Evolutionary conservation across 2,797 vertebrate genomes (phyloP), one percentile per base, ranked within the genome.

Genomic region (Halcyon chelicuti): DNA sequence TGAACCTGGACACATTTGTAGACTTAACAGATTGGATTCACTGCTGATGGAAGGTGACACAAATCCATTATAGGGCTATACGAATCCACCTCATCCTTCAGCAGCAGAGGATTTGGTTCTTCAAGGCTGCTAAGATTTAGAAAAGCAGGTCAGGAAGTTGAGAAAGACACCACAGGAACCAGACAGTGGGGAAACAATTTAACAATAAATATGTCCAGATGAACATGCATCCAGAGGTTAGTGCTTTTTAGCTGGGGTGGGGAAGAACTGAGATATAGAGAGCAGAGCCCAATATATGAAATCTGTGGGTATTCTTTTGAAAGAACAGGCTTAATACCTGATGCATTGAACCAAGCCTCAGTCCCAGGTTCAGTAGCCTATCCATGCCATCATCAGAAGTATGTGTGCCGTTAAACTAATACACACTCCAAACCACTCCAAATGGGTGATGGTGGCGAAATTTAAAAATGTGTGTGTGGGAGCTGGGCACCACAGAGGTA

Each of bases 101-200:
- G 8, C 20, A 76, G 47, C 8, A 57, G 55, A 86, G 31, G 7
- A 63, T 14, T 37, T 82, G 51, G 35, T 28, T 40, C 40, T 73
- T 71, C 46, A 71, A 54, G 42, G 52, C 51, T 66, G 10, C 39
- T 6, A 90, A 75, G 55, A 63, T 49, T 42, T 26, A 68, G 39
- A 90, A 52, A 93, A 94, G 37, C 28, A 84, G 89, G 82, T 94
- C 93, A 88, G 54, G 78, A 89, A 52, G 75, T 28, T 65, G 42
- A 83, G 67, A 88, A 61, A 73, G 7, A 11, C 23, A 52, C 54
- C 18, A 78, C 14, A n/a, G 49, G 40, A 86, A 39, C 6, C 12
- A 78, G 23, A 51, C 13, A 20, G 1, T 15, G 40, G 31, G 22
- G n/a, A 73, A 90, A 74, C 47, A 39, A 6, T 2, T 8, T 20